Evolutionary conservation across 2,797 vertebrate species (phyloP).

Genomic region (Apogon talboti): DNA sequence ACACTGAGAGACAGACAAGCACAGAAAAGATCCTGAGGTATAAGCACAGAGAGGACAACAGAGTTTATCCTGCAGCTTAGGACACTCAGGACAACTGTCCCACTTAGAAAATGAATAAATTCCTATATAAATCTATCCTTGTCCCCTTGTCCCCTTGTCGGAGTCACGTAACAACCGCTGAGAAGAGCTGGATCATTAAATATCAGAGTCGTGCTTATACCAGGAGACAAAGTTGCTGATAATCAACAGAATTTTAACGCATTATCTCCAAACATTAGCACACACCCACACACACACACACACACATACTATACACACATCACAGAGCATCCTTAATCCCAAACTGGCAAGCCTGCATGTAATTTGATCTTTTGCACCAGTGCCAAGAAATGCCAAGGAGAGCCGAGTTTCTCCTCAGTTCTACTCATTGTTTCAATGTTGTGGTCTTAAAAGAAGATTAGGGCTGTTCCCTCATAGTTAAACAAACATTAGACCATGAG

Average conservation of each 20-base stretch:
- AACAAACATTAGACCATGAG: too few relatives aligned
- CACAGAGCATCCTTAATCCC: slow-evolving; percentile 54
- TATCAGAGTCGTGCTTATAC: slow-evolving; percentile 25
- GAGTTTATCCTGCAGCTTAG: slow-evolving; percentile 3
- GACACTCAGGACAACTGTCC: slow-evolving; percentile 11
- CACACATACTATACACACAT: slow-evolving; percentile 14
- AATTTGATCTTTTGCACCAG: slow-evolving; percentile 47
- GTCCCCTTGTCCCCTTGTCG: slow-evolving; percentile 10
- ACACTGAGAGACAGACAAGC: background rate
- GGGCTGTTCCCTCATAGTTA: too few relatives aligned
- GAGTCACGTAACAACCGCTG: slow-evolving; percentile 2
- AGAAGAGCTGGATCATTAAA: slow-evolving; percentile 39
- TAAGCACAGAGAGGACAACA: background rate
- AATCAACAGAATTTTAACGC: slow-evolving; percentile 38
- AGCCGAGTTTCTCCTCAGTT: slow-evolving; percentile 24
- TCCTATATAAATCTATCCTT: slow-evolving; percentile 25
- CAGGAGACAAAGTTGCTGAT: slow-evolving; percentile 31
- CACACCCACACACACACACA: slow-evolving; percentile 18
- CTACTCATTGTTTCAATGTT: slow-evolving; percentile 3
- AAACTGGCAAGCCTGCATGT: slow-evolving; percentile 19
- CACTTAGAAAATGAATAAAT: slow-evolving; percentile 6
- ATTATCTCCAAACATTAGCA: slow-evolving; percentile 48
- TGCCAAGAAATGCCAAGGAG: slow-evolving; percentile 48
- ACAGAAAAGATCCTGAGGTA: background rate
- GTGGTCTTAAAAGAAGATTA: slow-evolving; percentile 10